A percentile compares a stretch with the other conserved stretches of the same genome.
Evolutionary conservation across 2,797 vertebrate genomes (phyloP).

Genomic region (Helostoma temminkii): DNA sequence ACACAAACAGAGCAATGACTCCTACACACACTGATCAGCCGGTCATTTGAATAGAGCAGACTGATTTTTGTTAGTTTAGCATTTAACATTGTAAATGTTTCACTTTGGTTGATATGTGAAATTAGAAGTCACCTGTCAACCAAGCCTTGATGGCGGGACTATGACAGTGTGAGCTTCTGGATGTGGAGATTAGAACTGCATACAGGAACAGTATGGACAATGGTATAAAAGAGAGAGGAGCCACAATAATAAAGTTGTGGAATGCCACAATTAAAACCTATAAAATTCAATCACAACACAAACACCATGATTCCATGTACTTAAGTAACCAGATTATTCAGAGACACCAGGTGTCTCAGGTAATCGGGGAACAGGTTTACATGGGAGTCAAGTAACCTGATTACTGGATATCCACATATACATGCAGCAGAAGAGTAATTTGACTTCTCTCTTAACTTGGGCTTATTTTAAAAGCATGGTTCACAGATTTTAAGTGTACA

Average conservation of each 20-base stretch:
- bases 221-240: slow-evolving; percentile 6
- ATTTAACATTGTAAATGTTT: slow-evolving; percentile 23
- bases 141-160: neutral
- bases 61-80: slow-evolving; percentile 30
- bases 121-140: slow-evolving; percentile 18
- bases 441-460: too few relatives aligned
- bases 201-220: neutral
- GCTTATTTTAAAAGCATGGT: too few relatives aligned
- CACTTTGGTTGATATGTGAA: slow-evolving; percentile 16
- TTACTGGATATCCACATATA: too few relatives aligned
- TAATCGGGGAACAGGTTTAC: too few relatives aligned
- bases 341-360: too few relatives aligned
- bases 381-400: too few relatives aligned
- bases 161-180: slow-evolving; percentile 6
- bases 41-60: slow-evolving; percentile 32
- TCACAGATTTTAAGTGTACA: too few relatives aligned
- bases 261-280: slow-evolving; percentile 30
- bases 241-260: slow-evolving; percentile 11
- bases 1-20: slow-evolving; percentile 47
- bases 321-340: too few relatives aligned
- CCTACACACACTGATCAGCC: slow-evolving; percentile 42
- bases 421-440: too few relatives aligned
- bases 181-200: slow-evolving; percentile 7
- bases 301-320: too few relatives aligned
- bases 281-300: slow-evolving; percentile 24